These are phyloP conservation scores for Pluvianellus socialis DNA, from an alignment of 2,113 vertebrate species.

Conservation along the genomic window DNA sequence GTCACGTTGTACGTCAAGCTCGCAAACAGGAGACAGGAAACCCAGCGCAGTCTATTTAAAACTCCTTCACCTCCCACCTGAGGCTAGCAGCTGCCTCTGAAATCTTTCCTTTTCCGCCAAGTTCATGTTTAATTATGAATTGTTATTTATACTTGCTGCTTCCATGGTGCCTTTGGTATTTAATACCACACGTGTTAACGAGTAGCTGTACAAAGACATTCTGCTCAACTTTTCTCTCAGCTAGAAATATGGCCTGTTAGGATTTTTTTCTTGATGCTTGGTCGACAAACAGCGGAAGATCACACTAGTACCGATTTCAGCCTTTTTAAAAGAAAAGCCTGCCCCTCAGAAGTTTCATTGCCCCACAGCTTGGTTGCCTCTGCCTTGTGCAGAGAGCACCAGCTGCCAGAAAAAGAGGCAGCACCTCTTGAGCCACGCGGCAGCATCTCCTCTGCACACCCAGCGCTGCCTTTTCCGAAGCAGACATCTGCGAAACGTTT, in stretches of 20 bases:
- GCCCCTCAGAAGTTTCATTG: background rate
- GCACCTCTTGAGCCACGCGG: background rate
- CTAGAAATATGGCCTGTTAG: background rate
- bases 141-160: constrained; percentile 34
- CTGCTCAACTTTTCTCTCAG: background rate
- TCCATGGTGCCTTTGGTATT: background rate
- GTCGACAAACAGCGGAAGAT: background rate
- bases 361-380: background rate
- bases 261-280: background rate
- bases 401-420: background rate
- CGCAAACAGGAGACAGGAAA: constrained; percentile 34
- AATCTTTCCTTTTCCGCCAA: constrained; percentile 31
- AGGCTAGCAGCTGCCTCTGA: constrained; percentile 21
- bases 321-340: background rate
- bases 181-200: background rate
- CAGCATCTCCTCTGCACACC: background rate
- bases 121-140: constrained; percentile 1
- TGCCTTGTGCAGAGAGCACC: background rate
- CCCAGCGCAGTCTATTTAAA: background rate
- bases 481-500: background rate
- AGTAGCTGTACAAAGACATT: background rate
- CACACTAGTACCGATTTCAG: background rate
- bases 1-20: background rate
- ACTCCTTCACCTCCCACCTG: constrained; percentile 36
- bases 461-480: background rate